Conservation (phyloP, 2,113 vertebrate species). For the Paracanthobrama guichenoti region DNA sequence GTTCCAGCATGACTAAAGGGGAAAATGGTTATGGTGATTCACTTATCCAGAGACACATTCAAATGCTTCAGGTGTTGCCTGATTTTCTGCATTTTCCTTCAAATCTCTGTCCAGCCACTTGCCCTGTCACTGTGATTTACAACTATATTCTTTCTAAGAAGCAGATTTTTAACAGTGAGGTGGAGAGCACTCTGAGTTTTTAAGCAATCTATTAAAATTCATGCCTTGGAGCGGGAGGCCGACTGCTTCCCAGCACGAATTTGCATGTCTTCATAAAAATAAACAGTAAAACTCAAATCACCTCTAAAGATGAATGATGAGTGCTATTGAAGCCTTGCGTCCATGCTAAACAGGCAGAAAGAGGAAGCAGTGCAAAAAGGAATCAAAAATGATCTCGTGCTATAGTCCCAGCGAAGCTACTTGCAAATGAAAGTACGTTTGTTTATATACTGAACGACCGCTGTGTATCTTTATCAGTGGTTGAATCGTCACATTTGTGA, state of each 20-base stretch:
- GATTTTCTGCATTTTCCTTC: background rate
- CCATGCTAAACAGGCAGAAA: slow-evolving; percentile 14
- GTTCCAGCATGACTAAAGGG: slow-evolving; percentile 36
- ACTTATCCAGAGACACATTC: background rate
- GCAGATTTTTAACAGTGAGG: slow-evolving; percentile 22
- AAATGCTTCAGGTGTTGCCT: slow-evolving; percentile 14
- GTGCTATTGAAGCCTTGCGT: background rate
- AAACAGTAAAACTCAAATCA: slow-evolving; percentile 29
- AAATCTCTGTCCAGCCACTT: background rate
- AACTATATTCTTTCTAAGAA: slow-evolving; percentile 7
- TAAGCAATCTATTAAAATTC: slow-evolving; percentile 47
- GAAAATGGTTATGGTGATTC: slow-evolving; percentile 26
- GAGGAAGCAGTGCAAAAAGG: background rate
- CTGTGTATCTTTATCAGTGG: background rate
- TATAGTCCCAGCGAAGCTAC: background rate
- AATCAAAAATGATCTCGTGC: background rate
- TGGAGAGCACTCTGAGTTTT: slow-evolving; percentile 28
- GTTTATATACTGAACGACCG: background rate
- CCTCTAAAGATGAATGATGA: slow-evolving; percentile 39
- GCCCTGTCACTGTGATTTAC: slow-evolving; percentile 20
- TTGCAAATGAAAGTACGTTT: background rate
- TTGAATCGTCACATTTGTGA: slow-evolving; percentile 17
- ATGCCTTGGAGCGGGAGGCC: slow-evolving; percentile 13
- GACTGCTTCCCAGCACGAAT: background rate
- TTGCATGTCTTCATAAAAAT: slow-evolving; percentile 49